phyloP scores from a whole-genome alignment of 2,888 invertebrate species.

The Habrosyne pyritoides region DNA sequence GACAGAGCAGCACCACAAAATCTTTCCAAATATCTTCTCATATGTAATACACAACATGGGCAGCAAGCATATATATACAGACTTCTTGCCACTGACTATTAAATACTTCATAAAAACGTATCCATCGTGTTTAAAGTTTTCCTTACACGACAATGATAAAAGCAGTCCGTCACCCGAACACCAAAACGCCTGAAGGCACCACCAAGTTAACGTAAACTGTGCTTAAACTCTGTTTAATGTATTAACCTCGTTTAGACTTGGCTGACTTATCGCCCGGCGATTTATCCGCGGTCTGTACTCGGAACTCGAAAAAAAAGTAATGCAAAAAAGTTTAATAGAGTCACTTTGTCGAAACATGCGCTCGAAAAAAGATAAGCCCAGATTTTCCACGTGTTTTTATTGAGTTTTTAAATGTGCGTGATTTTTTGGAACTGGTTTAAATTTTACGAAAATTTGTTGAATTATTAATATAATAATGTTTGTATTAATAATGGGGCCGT shows the following conservation, averaged over 20 bases:
- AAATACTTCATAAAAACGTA: background rate
- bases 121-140: slow-evolving; percentile 27
- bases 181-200: slow-evolving; percentile 43
- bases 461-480: background rate
- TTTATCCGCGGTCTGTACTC: slow-evolving; percentile 60
- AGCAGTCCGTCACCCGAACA: slow-evolving; percentile 39
- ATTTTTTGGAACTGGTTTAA: background rate
- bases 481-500: too few species aligned
- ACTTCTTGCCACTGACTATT: too few species aligned
- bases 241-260: slow-evolving; percentile 70
- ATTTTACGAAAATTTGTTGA: background rate
- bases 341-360: slow-evolving; percentile 43
- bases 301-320: slow-evolving; percentile 58
- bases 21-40: too few species aligned
- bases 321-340: slow-evolving; percentile 75
- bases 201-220: slow-evolving; percentile 49
- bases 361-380: slow-evolving; percentile 4
- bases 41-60: too few species aligned
- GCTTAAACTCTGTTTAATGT: slow-evolving; percentile 75
- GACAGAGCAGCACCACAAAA: too few species aligned
- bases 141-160: slow-evolving; percentile 24
- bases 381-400: slow-evolving; percentile 1
- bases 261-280: slow-evolving; percentile 72
- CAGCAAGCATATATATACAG: too few species aligned
- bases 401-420: slow-evolving; percentile 6